Evolutionary conservation across 2,888 invertebrate genomes (phyloP).

Genomic region (Drosophila nr. medialis): DNA sequence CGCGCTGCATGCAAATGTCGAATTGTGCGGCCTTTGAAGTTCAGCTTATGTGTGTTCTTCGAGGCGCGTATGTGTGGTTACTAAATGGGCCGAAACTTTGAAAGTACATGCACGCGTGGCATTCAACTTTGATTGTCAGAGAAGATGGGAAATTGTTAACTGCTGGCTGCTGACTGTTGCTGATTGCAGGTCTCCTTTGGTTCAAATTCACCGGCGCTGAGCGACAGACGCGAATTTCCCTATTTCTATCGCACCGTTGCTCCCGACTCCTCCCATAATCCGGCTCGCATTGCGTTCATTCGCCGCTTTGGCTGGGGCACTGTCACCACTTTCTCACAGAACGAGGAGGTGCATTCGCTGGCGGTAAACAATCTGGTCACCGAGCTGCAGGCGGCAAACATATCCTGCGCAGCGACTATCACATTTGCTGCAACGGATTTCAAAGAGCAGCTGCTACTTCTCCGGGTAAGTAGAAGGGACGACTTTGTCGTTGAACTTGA

Average conservation of each 20-base stretch:
- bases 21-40: constrained; percentile 68
- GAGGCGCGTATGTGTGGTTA: constrained; percentile 33
- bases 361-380: constrained; percentile 95
- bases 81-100: constrained; percentile 60
- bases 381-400: constrained; percentile 93
- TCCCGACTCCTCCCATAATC: constrained; percentile 95
- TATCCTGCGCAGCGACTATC: constrained; percentile 93
- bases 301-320: constrained; percentile 90
- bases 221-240: constrained; percentile 94
- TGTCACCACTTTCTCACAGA: constrained; percentile 94
- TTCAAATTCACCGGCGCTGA: constrained; percentile 94
- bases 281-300: constrained; percentile 93
- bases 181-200: constrained; percentile 93
- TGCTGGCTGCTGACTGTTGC: constrained; percentile 13
- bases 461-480: constrained; percentile 88
- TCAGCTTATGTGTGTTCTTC: constrained; percentile 27
- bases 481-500: constrained; percentile 8
- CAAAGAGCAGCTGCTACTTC: constrained; percentile 91
- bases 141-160: background rate
- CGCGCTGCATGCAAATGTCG: constrained; percentile 58
- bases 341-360: constrained; percentile 93
- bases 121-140: constrained; percentile 31
- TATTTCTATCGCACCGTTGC: constrained; percentile 95
- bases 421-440: constrained; percentile 94
- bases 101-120: constrained; percentile 14